Conservation (phyloP, 2,888 invertebrate species). For the Phanerotoma sp. region DNA sequence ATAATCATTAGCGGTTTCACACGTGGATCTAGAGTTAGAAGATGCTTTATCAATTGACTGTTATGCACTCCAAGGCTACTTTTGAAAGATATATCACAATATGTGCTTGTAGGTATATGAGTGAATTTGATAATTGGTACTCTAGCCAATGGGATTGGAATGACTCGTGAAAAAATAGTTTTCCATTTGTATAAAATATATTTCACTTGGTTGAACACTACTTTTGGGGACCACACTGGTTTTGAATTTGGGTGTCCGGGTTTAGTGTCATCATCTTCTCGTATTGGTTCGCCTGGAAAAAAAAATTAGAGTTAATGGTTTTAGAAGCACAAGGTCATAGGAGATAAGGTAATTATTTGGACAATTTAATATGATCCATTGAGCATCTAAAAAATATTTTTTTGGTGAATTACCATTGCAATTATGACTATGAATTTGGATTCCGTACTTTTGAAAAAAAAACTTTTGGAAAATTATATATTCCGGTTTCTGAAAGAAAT, state of each 20-base stretch:
- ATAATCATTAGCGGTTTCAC: conserved; percentile 65
- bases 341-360: no score
- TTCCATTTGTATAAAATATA: conserved; percentile 55
- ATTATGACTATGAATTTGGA: no score
- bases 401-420: no score
- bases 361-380: no score
- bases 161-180: conserved; percentile 61
- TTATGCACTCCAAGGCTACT: conserved; percentile 72
- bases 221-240: conserved; percentile 28
- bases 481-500: no score
- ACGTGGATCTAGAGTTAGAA: conserved; percentile 63
- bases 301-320: conserved; percentile 5
- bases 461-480: no score
- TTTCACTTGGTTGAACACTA: conserved; percentile 54
- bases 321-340: no score
- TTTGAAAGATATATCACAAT: conserved; percentile 74
- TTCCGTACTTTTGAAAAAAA: no score
- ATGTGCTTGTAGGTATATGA: conserved; percentile 64
- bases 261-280: conserved; percentile 39
- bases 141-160: conserved; percentile 70
- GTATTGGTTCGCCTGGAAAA: conserved; percentile 34
- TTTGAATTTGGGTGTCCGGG: background rate
- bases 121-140: conserved; percentile 78
- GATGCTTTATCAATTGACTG: conserved; percentile 65
- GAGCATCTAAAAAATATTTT: no score